Base-by-base conservation (phyloP, 2,113 vertebrate species). In the Gobio gobio region DNA sequence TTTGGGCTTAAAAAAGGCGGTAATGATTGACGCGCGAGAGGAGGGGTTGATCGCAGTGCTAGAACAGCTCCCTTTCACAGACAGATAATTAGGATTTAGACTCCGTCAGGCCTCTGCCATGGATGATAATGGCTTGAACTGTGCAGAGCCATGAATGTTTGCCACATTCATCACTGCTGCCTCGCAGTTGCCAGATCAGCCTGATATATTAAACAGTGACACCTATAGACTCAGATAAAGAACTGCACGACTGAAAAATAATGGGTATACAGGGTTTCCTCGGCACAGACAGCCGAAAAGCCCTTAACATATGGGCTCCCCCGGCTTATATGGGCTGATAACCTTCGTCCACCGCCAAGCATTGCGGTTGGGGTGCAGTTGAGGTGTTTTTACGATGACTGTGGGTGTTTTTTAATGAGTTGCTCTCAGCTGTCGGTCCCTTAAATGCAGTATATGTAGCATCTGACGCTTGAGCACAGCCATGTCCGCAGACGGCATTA, bases 51-150 rank as follows among this genome's bases (percentile, higher is more conserved):
- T 81, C 47, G 78, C 66, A 72, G 75, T 75, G 58, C 61, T 29
- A 33, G 58, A 86, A 76, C 76, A 66, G 54, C 68, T 82, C 56
- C 6, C 59, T 82, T 78, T 88, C 78, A 84, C 86, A 86, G 68
- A 47, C 84, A 76, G 82, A 70, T 86, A 58, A 77, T 87, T 77
- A 86, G 83, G 82, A 85, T 85, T 85, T 85, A 83, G 82, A 86
- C 75, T 51, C 82, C 13, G 72, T 87, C 89, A 90, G 86, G 81
- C 66, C 73, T 82, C 86, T 79, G 68, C 70, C 80, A 40, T 85
- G 78, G 78, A 74, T 61, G 73, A 82, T 86, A 81, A 86, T 87
- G 78, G 80, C 84, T 77, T 75, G 78, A 76, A 84, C 74, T 87
- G 83, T 86, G 85, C 51, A 61, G 81, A 61, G 56, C 76, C 66